Conservation (phyloP, 2,797 vertebrate species). For the Chelmon rostratus region DNA sequence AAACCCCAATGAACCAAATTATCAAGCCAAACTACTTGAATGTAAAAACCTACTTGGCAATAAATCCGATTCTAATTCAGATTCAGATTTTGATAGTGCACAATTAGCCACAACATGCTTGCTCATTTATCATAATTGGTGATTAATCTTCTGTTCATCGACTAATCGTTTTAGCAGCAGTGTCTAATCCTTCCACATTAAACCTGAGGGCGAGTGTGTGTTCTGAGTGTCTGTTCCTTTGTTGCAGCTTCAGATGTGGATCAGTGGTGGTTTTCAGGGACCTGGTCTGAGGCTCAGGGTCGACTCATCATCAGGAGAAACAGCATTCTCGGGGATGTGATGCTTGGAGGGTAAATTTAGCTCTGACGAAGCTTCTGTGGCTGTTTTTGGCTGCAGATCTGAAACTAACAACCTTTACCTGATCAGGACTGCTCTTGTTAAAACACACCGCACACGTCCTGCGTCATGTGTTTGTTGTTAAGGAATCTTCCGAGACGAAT, state of each 20-base stretch:
- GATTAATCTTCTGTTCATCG: neutral
- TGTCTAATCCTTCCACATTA: too few species aligned
- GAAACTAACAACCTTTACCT: constrained; percentile 6
- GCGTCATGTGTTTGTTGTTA: neutral
- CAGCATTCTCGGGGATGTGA: neutral
- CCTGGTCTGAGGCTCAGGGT: neutral
- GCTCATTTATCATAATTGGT: neutral
- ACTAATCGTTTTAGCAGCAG: too few species aligned
- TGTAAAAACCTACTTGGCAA: neutral
- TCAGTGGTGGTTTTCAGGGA: too few species aligned
- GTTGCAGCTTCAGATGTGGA: too few species aligned
- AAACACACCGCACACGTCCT: neutral
- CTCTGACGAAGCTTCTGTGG: neutral
- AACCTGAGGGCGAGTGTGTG: too few species aligned
- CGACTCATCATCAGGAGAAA: too few species aligned
- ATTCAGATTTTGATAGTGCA: too few species aligned
- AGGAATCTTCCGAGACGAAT: constrained; percentile 22
- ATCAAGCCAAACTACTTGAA: too few species aligned
- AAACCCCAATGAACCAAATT: too few species aligned
- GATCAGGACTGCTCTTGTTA: neutral
- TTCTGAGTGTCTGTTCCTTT: too few species aligned
- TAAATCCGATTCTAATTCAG: neutral
- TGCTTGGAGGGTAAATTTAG: constrained; percentile 1
- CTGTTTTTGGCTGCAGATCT: too few species aligned
- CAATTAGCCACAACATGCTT: too few species aligned